Conservation (phyloP, 2,113 vertebrate species). For the Zeus faber region DNA sequence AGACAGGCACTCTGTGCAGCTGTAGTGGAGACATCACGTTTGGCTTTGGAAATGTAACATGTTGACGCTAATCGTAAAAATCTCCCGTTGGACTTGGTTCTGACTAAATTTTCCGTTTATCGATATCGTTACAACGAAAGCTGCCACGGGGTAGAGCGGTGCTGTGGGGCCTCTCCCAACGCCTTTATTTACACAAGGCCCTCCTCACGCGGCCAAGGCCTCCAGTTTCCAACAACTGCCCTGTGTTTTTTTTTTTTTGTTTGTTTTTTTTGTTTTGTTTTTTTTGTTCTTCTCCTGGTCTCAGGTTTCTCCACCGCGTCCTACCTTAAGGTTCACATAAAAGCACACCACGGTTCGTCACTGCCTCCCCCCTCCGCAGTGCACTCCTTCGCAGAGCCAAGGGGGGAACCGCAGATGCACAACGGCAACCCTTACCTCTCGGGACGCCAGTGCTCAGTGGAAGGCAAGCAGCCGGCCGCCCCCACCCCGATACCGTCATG, state of each 20-base stretch:
- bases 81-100: too few relatives aligned
- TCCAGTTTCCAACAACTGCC: conserved; percentile 43
- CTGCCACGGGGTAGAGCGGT: too few relatives aligned
- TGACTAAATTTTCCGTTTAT: too few relatives aligned
- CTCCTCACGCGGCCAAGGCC: conserved; percentile 17
- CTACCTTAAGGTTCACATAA: conserved; percentile 99
- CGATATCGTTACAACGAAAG: too few relatives aligned
- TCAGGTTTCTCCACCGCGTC: conserved; percentile 99
- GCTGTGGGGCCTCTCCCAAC: conserved; percentile 5
- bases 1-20: too few relatives aligned
- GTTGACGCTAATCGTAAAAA: too few relatives aligned
- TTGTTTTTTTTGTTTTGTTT: conserved; percentile 76
- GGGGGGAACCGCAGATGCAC: conserved; percentile 91
- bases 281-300: conserved; percentile 89
- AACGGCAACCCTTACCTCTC: conserved; percentile 97
- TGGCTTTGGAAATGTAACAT: too few relatives aligned
- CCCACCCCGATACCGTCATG: conserved; percentile 53
- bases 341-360: conserved; percentile 98
- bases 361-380: conserved; percentile 81
- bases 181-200: not conserved
- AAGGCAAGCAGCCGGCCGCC: conserved; percentile 95
- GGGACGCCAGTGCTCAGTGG: conserved; percentile 98
- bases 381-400: conserved; percentile 93
- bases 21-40: too few relatives aligned
- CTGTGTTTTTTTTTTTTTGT: conserved; percentile 23